Base-by-base conservation (phyloP, 30 jellyfish, hydroid and myxozoan genomes). In the Mastigias papua region DNA sequence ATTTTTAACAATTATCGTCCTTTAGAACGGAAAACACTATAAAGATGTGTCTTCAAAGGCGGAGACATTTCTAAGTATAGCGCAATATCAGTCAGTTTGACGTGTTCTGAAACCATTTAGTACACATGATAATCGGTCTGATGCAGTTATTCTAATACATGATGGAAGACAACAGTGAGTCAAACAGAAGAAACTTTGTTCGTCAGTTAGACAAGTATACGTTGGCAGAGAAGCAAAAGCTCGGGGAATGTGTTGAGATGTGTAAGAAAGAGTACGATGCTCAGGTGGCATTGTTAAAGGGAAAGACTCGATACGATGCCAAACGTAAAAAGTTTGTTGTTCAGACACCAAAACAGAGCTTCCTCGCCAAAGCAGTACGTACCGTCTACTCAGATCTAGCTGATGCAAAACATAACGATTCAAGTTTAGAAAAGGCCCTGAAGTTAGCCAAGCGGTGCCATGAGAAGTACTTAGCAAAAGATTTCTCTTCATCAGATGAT, bases 401-500 rank as follows among this genome's bases (percentile, higher is more conserved):
- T 25, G 69, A 84, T 65, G 69, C 81, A 28, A 72, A 84, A 57
- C 91, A 84, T 50, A 48, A 79, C 37, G 87, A 79, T 62, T 32
- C 84, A 8, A 58, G 60, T 29, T 33, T 54, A 62, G 83, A 22
- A 37, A 84, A 84, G 33, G 92, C 94, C 32, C 51, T 72, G 68
- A 84, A 84, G 82, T 73, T 84, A 22, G 94, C 92, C 25, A 84
- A 84, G 34, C 73, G 92, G 82, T 84, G 94, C 64, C 81, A 84
- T 60, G 84, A 84, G 57, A 84, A 84, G 71, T 72, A 84, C 35
- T 71, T 84, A 37, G 80, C 94, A 84, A 84, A 84, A 35, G 92
- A 84, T 62, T 73, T 84, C 81, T 76, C 49, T 37, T 80, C 28
- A 76, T 30, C 73, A 23, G 73, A 76, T 50, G 9, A 76, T 13